These are phyloP conservation scores for Sanderia malayensis DNA, from an alignment of 30 jellyfish, hydroid and myxozoan genomes.

Conservation along the genomic window DNA sequence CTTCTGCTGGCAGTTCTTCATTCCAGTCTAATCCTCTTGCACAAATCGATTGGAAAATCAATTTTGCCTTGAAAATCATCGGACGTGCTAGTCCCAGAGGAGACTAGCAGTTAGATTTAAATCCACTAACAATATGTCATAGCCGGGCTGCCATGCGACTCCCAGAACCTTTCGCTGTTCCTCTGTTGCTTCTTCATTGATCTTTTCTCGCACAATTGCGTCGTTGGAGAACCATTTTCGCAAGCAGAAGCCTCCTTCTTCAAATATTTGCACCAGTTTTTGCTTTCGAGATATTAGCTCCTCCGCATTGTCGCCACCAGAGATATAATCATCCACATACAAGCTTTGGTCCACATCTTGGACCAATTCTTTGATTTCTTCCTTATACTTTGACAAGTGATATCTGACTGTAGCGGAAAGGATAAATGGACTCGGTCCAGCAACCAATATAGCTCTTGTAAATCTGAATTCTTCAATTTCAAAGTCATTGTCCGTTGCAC, in stretches of 20 bases:
- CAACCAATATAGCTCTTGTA: too few species aligned
- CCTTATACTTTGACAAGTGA: too few species aligned
- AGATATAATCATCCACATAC: neutral
- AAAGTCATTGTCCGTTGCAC: neutral
- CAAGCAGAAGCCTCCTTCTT: neutral
- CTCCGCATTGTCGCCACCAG: neutral
- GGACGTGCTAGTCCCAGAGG: too few species aligned
- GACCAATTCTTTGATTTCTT: too few species aligned
- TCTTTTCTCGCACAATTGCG: neutral
- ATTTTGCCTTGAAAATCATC: too few species aligned
- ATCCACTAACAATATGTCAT: neutral
- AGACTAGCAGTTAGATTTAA: too few species aligned
- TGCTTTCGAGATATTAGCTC: neutral
- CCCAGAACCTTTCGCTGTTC: too few species aligned
- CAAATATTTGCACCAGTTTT: neutral
- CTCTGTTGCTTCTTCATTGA: neutral
- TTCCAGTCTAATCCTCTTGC: too few species aligned
- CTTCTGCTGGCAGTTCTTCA: neutral
- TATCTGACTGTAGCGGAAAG: neutral
- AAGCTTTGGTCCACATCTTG: too few species aligned
- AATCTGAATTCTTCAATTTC: neutral
- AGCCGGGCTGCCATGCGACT: too few species aligned
- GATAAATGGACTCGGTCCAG: too few species aligned
- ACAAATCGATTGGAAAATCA: too few species aligned
- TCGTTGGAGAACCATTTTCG: conserved; percentile 7